Evolutionary conservation across 2,113 vertebrate species (phyloP).

Genomic region (Excalfactoria chinensis): DNA sequence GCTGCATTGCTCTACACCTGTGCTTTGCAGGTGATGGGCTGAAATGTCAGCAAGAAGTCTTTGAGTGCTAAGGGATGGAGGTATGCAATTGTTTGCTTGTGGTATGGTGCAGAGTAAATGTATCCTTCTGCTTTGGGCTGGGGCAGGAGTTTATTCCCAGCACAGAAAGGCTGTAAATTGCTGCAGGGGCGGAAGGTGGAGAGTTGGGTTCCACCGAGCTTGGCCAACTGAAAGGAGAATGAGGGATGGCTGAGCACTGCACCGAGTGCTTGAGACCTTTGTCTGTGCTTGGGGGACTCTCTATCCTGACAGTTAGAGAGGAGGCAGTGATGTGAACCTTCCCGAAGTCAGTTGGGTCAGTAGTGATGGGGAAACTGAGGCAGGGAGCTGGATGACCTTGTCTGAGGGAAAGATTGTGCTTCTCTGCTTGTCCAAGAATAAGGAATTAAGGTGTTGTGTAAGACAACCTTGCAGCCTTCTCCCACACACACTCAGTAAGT

Average conservation of each 20-base stretch:
- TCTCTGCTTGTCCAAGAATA: background rate
- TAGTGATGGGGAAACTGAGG: background rate
- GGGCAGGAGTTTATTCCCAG: background rate
- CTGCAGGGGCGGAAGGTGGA: background rate
- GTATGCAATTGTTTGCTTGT: background rate
- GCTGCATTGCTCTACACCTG: background rate
- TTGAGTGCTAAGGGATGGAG: background rate
- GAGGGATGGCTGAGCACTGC: background rate
- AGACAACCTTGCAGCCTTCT: background rate
- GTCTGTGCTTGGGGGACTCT: background rate
- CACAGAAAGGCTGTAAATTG: background rate
- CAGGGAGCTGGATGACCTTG: background rate
- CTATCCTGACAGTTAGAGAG: background rate
- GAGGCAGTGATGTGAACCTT: background rate
- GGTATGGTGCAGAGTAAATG: background rate
- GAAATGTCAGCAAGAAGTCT: background rate
- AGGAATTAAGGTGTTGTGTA: background rate
- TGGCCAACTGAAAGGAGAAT: background rate
- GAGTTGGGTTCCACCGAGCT: background rate
- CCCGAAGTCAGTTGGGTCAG: accelerated
- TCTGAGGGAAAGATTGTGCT: background rate
- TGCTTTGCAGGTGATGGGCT: accelerated
- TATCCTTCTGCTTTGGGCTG: background rate
- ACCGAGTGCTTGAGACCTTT: background rate
- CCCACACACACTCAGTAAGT: background rate